Evolutionary conservation across 2,888 invertebrate genomes (phyloP).

Genomic region (Diarsia mendica): DNA sequence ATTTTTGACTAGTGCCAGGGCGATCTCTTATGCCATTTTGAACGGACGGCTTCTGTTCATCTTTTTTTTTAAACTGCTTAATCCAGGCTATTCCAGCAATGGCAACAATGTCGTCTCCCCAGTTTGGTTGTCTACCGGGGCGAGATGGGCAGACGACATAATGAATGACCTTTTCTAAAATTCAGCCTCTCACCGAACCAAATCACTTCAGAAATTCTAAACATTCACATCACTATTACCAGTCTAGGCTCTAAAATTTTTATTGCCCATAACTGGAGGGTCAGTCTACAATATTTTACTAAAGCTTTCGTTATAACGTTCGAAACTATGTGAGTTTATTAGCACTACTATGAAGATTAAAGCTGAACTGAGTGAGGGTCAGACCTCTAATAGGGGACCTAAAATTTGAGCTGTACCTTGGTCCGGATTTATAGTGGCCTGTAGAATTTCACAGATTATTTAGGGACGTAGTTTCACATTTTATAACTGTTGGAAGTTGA

Average conservation of each 20-base stretch:
- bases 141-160: too few relatives aligned
- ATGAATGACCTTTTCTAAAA: not conserved
- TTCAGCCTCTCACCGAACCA: not conserved
- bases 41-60: too few relatives aligned
- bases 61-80: too few relatives aligned
- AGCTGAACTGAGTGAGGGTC: slow-evolving; percentile 77
- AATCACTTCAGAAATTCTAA: slow-evolving; percentile 1
- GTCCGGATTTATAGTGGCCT: slow-evolving; percentile 77
- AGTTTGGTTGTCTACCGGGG: too few relatives aligned
- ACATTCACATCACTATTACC: slow-evolving; percentile 23
- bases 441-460: slow-evolving; percentile 69
- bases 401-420: slow-evolving; percentile 70
- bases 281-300: slow-evolving; percentile 46
- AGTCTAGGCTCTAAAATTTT: slow-evolving; percentile 53
- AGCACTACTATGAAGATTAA: slow-evolving; percentile 81
- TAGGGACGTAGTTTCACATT: slow-evolving; percentile 55
- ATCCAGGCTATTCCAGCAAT: too few relatives aligned
- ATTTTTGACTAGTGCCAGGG: too few relatives aligned
- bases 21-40: too few relatives aligned
- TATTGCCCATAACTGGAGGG: slow-evolving; percentile 49
- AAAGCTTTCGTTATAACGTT: slow-evolving; percentile 51
- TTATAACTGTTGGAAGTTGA: slow-evolving; percentile 15
- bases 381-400: slow-evolving; percentile 81
- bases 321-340: slow-evolving; percentile 79
- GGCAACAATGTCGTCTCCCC: too few relatives aligned